Base-by-base conservation (phyloP, 2,797 vertebrate genomes). In the Pyrocephalus nanus region DNA sequence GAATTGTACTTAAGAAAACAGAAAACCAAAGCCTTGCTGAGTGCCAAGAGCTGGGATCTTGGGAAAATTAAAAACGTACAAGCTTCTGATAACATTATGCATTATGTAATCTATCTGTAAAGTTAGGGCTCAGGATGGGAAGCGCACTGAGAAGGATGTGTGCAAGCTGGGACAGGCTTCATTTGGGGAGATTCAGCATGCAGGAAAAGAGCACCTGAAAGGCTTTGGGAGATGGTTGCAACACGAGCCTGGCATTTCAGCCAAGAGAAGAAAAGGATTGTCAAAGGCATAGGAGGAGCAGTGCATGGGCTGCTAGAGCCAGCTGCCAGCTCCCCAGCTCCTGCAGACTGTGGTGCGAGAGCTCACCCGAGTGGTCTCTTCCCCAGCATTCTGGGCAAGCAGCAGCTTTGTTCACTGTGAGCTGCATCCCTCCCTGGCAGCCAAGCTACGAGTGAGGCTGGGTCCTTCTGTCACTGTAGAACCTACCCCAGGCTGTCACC, bases 81-180 rank as follows among this genome's bases (percentile, higher is more conserved):
- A 76, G n/a, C 20, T 92, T 86, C 79, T 92, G 78, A 70, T 60
- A 74, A 66, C 6, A 20, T 67, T 58, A 36, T 57, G 47, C 65
- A 58, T 90, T 90, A 90, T 45, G 61, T 89, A 86, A 92, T 29
- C 57, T 74, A 47, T 66, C 70, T 32, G 11, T 70, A 78, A 23
- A 60, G 70, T 85, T 58, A 64, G 82, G 62, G 36, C 27, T 86
- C n/a, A 45, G 45, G 45, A 74, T n/a, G 54, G 66, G 40, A 87
- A 92, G 65, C 26, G 23, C 34, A 22, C 42, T 14, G 65, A 67
- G 54, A 87, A 91, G 32, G 58, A 21, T n/a, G 40, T 2, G 3
- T n/a, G 25, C 69, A 91, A 81, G 89, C 66, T 53, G 34, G 13
- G 42, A 86, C 88, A 81, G 15, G 88, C 47, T 75, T 88, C 15